These are phyloP conservation scores for Archivesica marissinica DNA, from an alignment of 1,140 invertebrate genomes.

Conservation along the genomic window DNA sequence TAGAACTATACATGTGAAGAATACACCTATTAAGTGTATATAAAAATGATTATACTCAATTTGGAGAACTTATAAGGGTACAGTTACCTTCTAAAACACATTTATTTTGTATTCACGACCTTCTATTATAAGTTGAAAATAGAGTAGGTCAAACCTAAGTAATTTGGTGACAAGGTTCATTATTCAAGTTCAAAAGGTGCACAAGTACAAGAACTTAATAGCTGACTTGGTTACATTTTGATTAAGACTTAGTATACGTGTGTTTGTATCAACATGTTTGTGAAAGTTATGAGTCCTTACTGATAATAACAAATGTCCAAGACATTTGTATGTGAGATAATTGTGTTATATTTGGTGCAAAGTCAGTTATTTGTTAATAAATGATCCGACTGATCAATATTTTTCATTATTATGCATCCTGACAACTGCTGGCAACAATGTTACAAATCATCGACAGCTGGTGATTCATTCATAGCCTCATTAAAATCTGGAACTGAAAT, in stretches of 20 bases:
- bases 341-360: conserved; percentile 60
- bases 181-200: too few species aligned
- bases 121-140: not conserved
- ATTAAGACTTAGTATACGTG: not conserved
- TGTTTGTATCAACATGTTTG: conserved; percentile 8
- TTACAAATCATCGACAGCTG: too few species aligned
- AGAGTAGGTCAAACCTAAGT: not conserved
- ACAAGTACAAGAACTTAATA: not conserved
- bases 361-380: conserved; percentile 63
- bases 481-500: not conserved
- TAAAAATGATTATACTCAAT: too few species aligned
- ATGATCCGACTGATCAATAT: conserved; percentile 30
- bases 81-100: not conserved
- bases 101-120: not conserved
- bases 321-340: conserved; percentile 29
- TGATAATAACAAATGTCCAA: conserved; percentile 11
- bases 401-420: conserved; percentile 1
- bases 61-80: too few species aligned
- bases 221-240: not conserved
- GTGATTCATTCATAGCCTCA: too few species aligned
- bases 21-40: too few species aligned
- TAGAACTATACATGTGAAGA: too few species aligned
- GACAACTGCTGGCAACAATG: too few species aligned
- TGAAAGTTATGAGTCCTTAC: not conserved
- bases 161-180: not conserved